phyloP scores from a whole-genome alignment of 2,113 vertebrate genomes.

The Serinus canaria region DNA sequence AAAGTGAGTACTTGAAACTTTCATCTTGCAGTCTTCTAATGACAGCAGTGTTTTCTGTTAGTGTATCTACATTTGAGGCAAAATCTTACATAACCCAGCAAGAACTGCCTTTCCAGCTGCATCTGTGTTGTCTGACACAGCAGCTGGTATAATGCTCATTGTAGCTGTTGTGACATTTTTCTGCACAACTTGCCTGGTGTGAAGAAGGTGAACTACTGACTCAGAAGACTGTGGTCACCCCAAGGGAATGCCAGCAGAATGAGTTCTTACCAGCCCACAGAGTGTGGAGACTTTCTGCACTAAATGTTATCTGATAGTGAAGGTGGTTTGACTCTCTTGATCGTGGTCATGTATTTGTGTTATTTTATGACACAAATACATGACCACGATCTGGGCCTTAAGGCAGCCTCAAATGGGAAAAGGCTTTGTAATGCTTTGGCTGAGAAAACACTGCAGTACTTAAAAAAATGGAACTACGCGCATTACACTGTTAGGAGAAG shows the following conservation, averaged over 20 bases:
- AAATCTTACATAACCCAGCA: neutral
- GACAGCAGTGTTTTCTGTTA: neutral
- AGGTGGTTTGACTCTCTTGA: neutral
- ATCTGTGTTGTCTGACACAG: neutral
- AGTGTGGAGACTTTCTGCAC: neutral
- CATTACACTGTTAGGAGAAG: neutral
- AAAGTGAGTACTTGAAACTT: neutral
- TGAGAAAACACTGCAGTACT: neutral
- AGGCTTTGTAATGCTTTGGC: neutral
- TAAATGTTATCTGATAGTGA: neutral
- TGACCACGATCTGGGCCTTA: neutral
- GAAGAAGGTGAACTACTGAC: neutral
- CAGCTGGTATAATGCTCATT: neutral
- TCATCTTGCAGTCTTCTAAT: neutral
- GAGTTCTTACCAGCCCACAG: neutral
- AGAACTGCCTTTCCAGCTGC: neutral
- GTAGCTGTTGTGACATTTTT: neutral
- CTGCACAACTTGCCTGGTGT: neutral
- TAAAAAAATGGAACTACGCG: accelerated
- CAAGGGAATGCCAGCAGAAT: neutral
- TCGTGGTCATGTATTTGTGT: accelerated
- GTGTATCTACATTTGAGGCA: neutral
- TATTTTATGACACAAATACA: too few species aligned
- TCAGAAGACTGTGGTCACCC: neutral
- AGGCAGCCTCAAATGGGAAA: neutral